Percentiles rank a stretch among this genome's conserved stretches.
These are phyloP conservation scores for Geopemphigus sp. DNA, from an alignment of 1,140 invertebrate genomes.

Conservation along the genomic window DNA sequence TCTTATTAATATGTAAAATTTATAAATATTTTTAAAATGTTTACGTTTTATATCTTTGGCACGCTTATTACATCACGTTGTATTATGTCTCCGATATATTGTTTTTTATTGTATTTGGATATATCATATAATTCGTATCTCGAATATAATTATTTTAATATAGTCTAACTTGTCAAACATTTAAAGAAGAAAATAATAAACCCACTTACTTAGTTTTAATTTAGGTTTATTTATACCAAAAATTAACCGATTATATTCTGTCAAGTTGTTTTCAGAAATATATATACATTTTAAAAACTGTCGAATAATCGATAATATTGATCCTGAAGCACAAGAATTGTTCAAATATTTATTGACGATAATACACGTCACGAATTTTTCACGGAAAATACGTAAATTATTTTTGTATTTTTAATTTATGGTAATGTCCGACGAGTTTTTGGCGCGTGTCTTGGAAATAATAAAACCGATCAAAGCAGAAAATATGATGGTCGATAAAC, in stretches of 20 bases:
- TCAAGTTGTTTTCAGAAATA: background rate
- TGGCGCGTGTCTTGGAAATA: background rate
- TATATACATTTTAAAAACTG: background rate
- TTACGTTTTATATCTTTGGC: background rate
- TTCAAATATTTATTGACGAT: background rate
- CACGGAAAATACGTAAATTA: background rate
- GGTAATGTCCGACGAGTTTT: background rate
- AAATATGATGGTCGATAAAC: no score
- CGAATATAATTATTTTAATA: no score
- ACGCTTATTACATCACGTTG: no score
- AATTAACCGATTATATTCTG: background rate
- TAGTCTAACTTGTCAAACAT: no score
- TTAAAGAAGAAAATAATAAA: no score
- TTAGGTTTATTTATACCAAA: background rate
- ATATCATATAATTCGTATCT: no score
- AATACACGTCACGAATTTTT: background rate
- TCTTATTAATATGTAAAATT: background rate
- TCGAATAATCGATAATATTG: constrained; percentile 6
- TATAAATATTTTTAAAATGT: background rate
- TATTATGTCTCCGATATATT: background rate
- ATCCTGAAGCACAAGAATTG: background rate
- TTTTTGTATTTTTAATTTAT: constrained; percentile 8
- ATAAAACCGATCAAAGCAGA: background rate
- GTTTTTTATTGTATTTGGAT: background rate
- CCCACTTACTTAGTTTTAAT: background rate